phyloP scores from a whole-genome alignment of 2,113 vertebrate species.

The Otis tarda region DNA sequence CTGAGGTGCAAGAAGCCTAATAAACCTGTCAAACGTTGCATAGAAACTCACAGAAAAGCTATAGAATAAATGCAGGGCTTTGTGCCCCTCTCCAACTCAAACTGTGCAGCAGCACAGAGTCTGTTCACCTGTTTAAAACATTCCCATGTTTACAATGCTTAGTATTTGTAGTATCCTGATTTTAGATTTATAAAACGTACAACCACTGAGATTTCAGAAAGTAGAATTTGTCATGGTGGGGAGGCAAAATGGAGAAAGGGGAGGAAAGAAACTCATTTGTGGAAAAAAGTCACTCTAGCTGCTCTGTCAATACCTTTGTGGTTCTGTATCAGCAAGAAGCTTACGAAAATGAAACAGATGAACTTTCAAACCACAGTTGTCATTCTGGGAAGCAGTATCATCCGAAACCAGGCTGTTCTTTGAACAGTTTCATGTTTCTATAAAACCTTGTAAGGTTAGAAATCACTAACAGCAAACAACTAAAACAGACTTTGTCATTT shows the following conservation, averaged over 20 bases:
- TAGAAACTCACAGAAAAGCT: not conserved
- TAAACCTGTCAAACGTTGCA: not conserved
- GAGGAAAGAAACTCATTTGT: not conserved
- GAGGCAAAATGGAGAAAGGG: not conserved
- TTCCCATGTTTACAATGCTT: not conserved
- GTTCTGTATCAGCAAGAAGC: conserved; percentile 1
- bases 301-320: not conserved
- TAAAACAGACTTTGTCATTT: not conserved
- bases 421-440: not conserved
- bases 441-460: not conserved
- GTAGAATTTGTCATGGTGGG: not conserved
- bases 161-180: not conserved
- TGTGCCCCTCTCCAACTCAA: rapidly evolving
- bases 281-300: not conserved
- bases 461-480: not conserved
- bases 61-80: not conserved
- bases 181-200: not conserved
- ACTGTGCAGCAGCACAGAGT: not conserved
- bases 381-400: not conserved
- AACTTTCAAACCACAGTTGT: not conserved
- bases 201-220: not conserved
- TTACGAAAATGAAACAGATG: conserved; percentile 12
- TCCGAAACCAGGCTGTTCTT: not conserved
- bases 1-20: not conserved
- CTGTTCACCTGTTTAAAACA: not conserved